A percentile compares a stretch with the other conserved stretches of the same genome.
These are phyloP conservation scores for Saccopteryx bilineata DNA, from an alignment of 2,113 vertebrate species.

Conservation along the genomic window DNA sequence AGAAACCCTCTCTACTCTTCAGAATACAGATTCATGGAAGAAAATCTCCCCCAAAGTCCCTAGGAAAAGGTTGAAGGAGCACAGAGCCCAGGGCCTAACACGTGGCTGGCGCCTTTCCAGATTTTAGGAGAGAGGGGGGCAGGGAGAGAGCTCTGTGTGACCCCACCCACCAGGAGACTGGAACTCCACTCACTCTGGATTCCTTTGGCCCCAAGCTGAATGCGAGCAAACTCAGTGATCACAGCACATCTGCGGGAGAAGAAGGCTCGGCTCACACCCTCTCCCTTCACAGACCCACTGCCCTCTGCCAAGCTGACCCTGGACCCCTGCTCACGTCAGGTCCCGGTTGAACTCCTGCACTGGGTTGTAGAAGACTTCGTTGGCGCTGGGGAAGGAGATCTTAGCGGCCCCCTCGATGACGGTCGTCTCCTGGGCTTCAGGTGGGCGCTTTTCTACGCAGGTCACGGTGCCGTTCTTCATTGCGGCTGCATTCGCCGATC, in stretches of 20 bases:
- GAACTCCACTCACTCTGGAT: slow-evolving; percentile 86
- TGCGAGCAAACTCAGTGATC: slow-evolving; percentile 93
- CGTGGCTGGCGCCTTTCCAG: background rate
- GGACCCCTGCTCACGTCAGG: slow-evolving; percentile 91
- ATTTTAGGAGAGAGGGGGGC: background rate
- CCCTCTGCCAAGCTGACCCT: background rate
- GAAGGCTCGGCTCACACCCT: background rate
- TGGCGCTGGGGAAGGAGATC: slow-evolving; percentile 93
- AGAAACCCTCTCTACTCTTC: background rate
- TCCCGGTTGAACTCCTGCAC: slow-evolving; percentile 97
- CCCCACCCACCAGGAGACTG: background rate
- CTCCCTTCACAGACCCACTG: background rate
- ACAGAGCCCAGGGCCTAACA: background rate
- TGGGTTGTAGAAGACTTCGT: slow-evolving; percentile 96
- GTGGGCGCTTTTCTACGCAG: slow-evolving; percentile 13
- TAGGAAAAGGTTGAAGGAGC: background rate
- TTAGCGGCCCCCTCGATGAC: slow-evolving; percentile 92
- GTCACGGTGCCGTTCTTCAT: slow-evolving; percentile 64
- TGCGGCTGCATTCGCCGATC: background rate
- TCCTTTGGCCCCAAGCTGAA: slow-evolving; percentile 90
- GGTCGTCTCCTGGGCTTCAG: slow-evolving; percentile 84
- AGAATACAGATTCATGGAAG: background rate
- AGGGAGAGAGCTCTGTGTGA: background rate
- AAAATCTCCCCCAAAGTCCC: background rate
- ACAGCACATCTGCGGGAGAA: slow-evolving; percentile 91